A percentile compares a stretch with the other conserved stretches of the same genome.
Conservation (phyloP, 2,888 invertebrate species). For the Arge pagana region DNA sequence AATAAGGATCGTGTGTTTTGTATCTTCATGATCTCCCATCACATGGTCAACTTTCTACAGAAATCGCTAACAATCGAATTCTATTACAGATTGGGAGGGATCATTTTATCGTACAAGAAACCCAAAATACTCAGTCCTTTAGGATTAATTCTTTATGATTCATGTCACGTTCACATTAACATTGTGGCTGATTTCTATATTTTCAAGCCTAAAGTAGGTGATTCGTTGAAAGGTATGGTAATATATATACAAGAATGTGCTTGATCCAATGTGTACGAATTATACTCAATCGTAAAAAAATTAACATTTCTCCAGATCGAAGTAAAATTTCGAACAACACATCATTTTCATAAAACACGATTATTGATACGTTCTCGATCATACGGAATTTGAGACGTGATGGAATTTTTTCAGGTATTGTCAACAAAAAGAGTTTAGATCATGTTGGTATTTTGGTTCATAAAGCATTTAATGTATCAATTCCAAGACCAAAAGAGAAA, state of each 20-base stretch:
- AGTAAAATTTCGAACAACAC: no score
- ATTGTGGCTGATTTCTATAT: conserved; percentile 73
- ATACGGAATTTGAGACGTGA: neutral
- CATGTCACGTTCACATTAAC: conserved; percentile 68
- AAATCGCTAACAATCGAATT: conserved; percentile 12
- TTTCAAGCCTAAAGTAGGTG: conserved; percentile 68
- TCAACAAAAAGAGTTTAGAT: conserved; percentile 69
- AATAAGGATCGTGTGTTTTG: conserved; percentile 1
- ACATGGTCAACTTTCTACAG: no score
- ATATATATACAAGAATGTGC: no score
- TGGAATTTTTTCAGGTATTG: conserved; percentile 57
- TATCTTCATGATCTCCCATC: no score
- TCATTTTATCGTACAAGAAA: conserved; percentile 70
- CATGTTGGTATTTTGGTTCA: conserved; percentile 74
- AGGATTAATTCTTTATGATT: conserved; percentile 67
- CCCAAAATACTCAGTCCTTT: conserved; percentile 64
- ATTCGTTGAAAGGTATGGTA: conserved; percentile 63
- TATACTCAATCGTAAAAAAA: no score
- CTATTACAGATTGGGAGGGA: conserved; percentile 67
- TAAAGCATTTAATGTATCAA: conserved; percentile 72
- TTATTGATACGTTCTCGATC: no score
- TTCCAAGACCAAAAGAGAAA: conserved; percentile 63
- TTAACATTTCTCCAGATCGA: no score
- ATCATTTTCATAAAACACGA: no score
- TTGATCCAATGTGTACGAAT: no score